These are phyloP conservation scores for Drepana falcataria DNA, from an alignment of 2,888 invertebrate species.

Conservation along the genomic window DNA sequence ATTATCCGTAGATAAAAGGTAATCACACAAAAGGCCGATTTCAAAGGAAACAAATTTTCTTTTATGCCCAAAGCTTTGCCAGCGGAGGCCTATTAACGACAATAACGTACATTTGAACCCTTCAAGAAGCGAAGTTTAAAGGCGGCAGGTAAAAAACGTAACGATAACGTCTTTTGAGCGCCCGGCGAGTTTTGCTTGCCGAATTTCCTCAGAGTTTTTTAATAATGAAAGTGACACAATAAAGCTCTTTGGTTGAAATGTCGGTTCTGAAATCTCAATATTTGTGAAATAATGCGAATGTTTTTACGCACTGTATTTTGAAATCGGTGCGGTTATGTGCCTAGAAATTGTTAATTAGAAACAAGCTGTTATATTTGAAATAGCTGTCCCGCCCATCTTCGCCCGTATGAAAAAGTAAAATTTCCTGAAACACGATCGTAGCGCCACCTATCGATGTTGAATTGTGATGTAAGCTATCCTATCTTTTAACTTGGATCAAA, in stretches of 20 bases:
- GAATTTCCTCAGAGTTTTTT: background rate
- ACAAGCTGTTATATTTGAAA: no score
- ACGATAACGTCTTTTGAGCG: background rate
- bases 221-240: slow-evolving; percentile 14
- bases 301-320: slow-evolving; percentile 8
- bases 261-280: slow-evolving; percentile 15
- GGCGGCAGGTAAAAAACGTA: background rate
- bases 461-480: no score
- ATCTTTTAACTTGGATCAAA: no score
- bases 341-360: slow-evolving; percentile 12
- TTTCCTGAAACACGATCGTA: no score
- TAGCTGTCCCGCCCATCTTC: no score
- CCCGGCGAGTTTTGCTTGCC: background rate
- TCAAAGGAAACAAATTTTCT: background rate
- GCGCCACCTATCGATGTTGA: no score
- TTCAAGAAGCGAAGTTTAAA: background rate
- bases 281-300: slow-evolving; percentile 15
- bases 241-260: slow-evolving; percentile 16
- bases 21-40: background rate
- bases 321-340: background rate
- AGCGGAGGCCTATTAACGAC: background rate
- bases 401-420: no score
- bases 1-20: background rate
- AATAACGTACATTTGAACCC: background rate
- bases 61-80: background rate